A percentile compares a stretch with the other conserved stretches of the same genome.
Evolutionary conservation across 2,113 vertebrate genomes (phyloP).

Genomic region (Dasyurus viverrinus): DNA sequence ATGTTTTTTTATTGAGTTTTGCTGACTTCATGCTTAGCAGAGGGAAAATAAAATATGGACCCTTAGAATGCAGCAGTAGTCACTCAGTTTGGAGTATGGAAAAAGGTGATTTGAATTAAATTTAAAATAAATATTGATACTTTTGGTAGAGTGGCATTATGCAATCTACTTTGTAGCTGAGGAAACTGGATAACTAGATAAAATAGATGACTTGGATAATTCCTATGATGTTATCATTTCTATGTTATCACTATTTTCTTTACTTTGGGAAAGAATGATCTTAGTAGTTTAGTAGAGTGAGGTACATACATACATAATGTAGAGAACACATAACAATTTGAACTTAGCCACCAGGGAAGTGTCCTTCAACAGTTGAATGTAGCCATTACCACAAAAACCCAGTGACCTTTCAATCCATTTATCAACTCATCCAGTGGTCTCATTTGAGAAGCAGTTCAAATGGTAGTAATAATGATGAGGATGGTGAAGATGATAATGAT

Average conservation of each 20-base stretch:
- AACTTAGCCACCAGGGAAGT: not conserved
- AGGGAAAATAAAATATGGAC: no score
- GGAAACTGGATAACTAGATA: not conserved
- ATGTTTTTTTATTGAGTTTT: no score
- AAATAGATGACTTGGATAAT: not conserved
- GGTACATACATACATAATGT: not conserved
- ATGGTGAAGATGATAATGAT: not conserved
- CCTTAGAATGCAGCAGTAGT: no score
- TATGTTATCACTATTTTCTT: not conserved
- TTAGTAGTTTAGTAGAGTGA: not conserved
- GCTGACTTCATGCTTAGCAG: no score
- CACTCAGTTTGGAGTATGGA: no score
- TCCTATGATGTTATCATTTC: not conserved
- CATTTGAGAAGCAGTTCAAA: not conserved
- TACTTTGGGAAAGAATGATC: not conserved
- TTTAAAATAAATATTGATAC: not conserved
- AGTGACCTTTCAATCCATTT: not conserved
- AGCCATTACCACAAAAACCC: not conserved
- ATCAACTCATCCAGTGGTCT: not conserved
- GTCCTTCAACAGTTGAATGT: not conserved
- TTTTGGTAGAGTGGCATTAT: not conserved
- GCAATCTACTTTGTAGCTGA: not conserved
- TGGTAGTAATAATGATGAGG: not conserved
- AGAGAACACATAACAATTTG: not conserved
- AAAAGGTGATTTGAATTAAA: not conserved